phyloP scores from a whole-genome alignment of 2,113 vertebrate genomes.

The Arothron firmamentum region DNA sequence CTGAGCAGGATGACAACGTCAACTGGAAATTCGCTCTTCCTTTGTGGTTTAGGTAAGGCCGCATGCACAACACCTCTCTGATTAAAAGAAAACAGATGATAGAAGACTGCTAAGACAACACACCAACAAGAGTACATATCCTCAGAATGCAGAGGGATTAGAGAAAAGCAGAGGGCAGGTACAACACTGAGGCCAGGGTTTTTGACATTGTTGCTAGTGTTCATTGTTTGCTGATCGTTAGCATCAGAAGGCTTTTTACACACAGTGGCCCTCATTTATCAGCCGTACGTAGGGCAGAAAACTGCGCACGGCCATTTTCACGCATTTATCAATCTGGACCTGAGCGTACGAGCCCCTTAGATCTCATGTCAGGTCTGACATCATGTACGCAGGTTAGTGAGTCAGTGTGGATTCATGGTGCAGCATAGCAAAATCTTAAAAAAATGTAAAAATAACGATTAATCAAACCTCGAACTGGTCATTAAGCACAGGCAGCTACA shows the following conservation, averaged over 20 bases:
- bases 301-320: no score
- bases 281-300: no score
- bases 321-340: no score
- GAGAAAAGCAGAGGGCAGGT: constrained; percentile 62
- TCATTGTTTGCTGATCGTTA: constrained; percentile 68
- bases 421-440: no score
- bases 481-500: no score
- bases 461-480: no score
- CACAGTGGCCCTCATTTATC: no score
- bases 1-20: constrained; percentile 85
- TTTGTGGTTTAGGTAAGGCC: constrained; percentile 87
- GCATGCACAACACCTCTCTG: constrained; percentile 88
- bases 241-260: constrained; percentile 54
- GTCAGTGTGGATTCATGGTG: no score
- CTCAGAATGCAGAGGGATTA: constrained; percentile 54
- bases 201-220: constrained; percentile 55
- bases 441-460: no score
- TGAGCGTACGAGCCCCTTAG: no score
- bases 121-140: constrained; percentile 59
- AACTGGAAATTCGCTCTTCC: constrained; percentile 86
- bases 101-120: constrained; percentile 76
- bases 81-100: constrained; percentile 87
- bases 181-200: constrained; percentile 73
- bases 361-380: no score
- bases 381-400: no score